Evolutionary conservation across 2,888 invertebrate genomes (phyloP).

Genomic region (Apamea monoglypha): DNA sequence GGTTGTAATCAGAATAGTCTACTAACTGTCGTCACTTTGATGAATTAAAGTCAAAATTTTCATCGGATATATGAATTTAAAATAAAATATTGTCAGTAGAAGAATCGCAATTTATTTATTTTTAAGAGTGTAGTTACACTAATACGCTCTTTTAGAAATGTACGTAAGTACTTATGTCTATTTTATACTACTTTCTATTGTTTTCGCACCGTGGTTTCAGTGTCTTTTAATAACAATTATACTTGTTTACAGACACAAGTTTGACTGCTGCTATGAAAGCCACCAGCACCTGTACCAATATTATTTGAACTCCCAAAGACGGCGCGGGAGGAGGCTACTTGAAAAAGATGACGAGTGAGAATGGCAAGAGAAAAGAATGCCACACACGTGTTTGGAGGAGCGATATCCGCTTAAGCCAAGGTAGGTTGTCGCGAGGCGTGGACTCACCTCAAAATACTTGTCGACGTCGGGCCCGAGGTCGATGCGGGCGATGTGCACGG

Average conservation of each 20-base stretch:
- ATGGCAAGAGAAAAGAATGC: background rate
- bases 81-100: background rate
- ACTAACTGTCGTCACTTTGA: background rate
- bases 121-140: background rate
- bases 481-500: constrained; percentile 72
- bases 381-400: background rate
- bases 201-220: too few relatives aligned
- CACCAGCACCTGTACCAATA: background rate
- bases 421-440: background rate
- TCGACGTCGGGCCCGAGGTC: constrained; percentile 69
- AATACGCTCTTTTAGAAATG: background rate
- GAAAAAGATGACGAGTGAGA: background rate
- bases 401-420: background rate
- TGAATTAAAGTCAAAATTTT: too few relatives aligned
- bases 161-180: background rate
- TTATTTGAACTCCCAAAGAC: background rate
- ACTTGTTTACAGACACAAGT: background rate
- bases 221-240: too few relatives aligned
- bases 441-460: constrained; percentile 76
- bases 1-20: background rate
- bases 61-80: background rate
- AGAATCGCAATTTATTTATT: background rate
- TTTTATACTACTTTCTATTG: background rate
- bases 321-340: background rate
- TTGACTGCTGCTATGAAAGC: background rate